Base-by-base conservation (phyloP, 1,140 invertebrate species). In the Parasteatoda tepidariorum region DNA sequence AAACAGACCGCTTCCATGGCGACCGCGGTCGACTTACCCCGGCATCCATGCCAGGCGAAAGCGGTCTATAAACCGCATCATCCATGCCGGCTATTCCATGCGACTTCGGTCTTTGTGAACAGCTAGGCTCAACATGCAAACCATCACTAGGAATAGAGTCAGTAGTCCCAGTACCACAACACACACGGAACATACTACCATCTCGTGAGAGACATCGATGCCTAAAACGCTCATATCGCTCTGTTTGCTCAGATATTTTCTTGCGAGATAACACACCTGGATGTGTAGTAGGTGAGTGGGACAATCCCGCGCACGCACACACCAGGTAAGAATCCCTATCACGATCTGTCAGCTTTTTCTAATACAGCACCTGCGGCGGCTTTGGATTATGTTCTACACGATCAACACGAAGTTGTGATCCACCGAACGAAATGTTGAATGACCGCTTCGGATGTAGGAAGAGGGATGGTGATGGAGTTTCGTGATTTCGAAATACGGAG, bases 171-270 rank as follows among this genome's bases (percentile, higher is more conserved):
- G 68, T 3, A 83, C 70, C 70, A 83, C 81, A 64, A 66, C 81
- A 67, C 81, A 83, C 68, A 74, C 81, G 30, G 81, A 83, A 59
- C 81, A 83, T 57, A 83, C 34, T 38, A 83, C 30, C n/a, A 83
- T 30, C 11, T 83, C 81, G 38, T 83, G 62, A 0, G 81, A 74
- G 6, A 83, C 26, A 2, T 24, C n/a, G 30, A 83, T n/a, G 18
- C 67, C 34, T 30, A 81, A 64, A 24, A 41, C 5, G 33, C 22
- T 68, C 62, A 61, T 71, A 70, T 71, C 78, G 30, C 67, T 30
- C 30, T 26, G 57, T 30, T 31, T n/a, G 24, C 48, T 18, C 15
- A 61, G 9, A 38, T 57, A 13, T 13, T 67, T 26, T n/a, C 18
- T 22, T 22, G 6, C 55, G 55, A 59, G 41, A 78, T 34, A 78